Conservation (phyloP, 2,797 vertebrate species). For the Tarsius wallacei region DNA sequence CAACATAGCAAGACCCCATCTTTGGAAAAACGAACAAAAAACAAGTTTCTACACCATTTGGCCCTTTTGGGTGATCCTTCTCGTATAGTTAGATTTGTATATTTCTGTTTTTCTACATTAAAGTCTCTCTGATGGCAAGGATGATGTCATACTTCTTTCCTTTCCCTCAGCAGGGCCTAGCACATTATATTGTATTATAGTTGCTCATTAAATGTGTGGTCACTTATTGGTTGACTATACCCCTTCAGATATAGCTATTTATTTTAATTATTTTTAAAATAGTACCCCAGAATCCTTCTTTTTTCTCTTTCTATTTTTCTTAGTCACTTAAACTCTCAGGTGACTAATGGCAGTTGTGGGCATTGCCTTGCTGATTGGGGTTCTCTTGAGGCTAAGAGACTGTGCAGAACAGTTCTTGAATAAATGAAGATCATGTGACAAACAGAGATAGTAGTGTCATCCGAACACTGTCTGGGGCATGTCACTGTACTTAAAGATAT, state of each 20-base stretch:
- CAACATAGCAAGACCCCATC: neutral
- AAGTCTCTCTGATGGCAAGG: neutral
- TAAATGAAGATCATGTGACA: neutral
- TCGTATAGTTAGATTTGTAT: neutral
- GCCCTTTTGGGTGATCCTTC: neutral
- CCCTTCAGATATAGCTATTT: neutral
- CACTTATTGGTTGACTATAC: neutral
- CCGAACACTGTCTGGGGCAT: neutral
- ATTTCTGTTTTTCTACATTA: neutral
- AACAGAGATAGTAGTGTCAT: neutral
- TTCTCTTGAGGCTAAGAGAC: neutral
- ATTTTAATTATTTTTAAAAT: neutral
- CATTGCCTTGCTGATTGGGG: neutral
- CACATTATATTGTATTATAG: neutral
- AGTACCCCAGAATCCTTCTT: neutral
- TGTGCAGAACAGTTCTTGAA: neutral
- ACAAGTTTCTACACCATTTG: neutral
- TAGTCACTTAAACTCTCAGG: neutral
- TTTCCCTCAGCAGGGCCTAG: neutral
- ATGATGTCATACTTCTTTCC: neutral
- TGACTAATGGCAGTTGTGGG: neutral
- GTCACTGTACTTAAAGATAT: neutral
- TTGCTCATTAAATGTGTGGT: neutral
- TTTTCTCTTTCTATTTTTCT: neutral
- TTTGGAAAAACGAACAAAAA: neutral